Evolutionary conservation across 1,140 invertebrate species (phyloP).

Genomic region (Trichomalopsis sarcophagae): DNA sequence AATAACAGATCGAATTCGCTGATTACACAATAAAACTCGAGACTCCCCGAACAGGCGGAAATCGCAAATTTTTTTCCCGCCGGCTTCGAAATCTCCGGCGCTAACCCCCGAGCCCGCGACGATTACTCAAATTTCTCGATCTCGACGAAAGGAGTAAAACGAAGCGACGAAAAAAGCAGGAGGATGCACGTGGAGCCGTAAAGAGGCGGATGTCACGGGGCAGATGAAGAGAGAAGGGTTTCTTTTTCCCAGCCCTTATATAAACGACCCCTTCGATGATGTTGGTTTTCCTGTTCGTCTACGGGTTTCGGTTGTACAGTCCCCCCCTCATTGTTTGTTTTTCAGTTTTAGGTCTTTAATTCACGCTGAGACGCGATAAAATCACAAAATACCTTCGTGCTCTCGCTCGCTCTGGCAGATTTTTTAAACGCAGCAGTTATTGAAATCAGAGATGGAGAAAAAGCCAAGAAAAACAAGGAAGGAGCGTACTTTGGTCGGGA

Average conservation of each 20-base stretch:
- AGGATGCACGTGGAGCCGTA: neutral
- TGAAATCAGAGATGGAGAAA: too few species aligned
- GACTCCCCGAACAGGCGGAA: neutral
- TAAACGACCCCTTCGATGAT: slow-evolving; percentile 32
- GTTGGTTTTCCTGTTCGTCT: slow-evolving; percentile 47
- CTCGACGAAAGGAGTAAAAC: slow-evolving; percentile 62
- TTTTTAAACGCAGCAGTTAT: too few species aligned
- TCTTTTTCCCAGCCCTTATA: slow-evolving; percentile 19
- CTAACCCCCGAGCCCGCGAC: slow-evolving; percentile 37
- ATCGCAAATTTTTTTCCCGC: slow-evolving; percentile 9
- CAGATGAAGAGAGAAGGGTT: slow-evolving; percentile 5
- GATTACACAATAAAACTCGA: neutral
- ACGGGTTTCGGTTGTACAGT: slow-evolving; percentile 8
- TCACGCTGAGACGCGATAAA: neutral
- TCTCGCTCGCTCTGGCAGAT: neutral
- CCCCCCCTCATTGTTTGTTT: slow-evolving; percentile 21
- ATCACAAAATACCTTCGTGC: neutral
- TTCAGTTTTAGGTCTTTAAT: neutral
- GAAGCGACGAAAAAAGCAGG: slow-evolving; percentile 21
- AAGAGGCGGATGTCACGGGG: neutral
- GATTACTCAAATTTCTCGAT: slow-evolving; percentile 64
- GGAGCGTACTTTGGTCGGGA: neutral
- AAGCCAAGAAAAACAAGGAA: too few species aligned
- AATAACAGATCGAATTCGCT: slow-evolving; percentile 41
- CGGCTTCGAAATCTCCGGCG: slow-evolving; percentile 45